phyloP scores from a whole-genome alignment of 2,888 invertebrate species.

The Scaptomyza tumidula region DNA sequence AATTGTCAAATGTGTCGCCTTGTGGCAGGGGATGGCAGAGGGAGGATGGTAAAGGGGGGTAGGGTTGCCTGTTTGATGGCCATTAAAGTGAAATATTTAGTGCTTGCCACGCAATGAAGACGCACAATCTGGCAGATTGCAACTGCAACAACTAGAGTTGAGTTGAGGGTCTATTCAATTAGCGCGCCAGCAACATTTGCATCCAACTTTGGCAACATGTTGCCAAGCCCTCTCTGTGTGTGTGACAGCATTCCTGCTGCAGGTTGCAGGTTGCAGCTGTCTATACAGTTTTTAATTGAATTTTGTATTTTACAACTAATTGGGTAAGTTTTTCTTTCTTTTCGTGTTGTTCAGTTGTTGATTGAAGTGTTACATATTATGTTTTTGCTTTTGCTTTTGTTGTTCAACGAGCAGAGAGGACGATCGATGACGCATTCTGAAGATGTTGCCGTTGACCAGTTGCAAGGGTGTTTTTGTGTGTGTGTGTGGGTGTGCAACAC shows the following conservation, averaged over 20 bases:
- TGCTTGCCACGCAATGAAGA: slow-evolving; percentile 38
- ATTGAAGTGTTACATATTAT: slow-evolving; percentile 40
- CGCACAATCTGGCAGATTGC: slow-evolving; percentile 16
- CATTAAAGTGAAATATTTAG: slow-evolving; percentile 41
- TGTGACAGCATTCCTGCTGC: slow-evolving; percentile 21
- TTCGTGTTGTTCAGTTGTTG: slow-evolving; percentile 21
- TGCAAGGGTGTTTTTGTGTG: neutral
- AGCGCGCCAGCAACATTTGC: slow-evolving; percentile 41
- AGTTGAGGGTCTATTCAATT: slow-evolving; percentile 29
- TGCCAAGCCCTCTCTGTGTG: slow-evolving; percentile 28
- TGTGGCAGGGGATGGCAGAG: too few relatives aligned
- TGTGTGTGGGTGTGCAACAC: slow-evolving; percentile 35
- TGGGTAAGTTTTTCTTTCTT: slow-evolving; percentile 62
- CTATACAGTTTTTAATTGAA: slow-evolving; percentile 37
- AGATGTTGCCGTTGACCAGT: slow-evolving; percentile 3
- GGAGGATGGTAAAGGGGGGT: neutral
- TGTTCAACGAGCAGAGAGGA: slow-evolving; percentile 4
- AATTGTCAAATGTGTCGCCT: slow-evolving; percentile 55
- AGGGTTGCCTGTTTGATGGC: slow-evolving; percentile 10
- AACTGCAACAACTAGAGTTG: neutral
- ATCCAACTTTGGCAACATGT: slow-evolving; percentile 42
- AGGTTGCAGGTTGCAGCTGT: slow-evolving; percentile 21
- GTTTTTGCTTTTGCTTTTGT: slow-evolving; percentile 24
- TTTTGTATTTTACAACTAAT: slow-evolving; percentile 54
- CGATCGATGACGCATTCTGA: slow-evolving; percentile 16